phyloP scores from a whole-genome alignment of 2,888 invertebrate genomes.

The Leptura quadrifasciata region DNA sequence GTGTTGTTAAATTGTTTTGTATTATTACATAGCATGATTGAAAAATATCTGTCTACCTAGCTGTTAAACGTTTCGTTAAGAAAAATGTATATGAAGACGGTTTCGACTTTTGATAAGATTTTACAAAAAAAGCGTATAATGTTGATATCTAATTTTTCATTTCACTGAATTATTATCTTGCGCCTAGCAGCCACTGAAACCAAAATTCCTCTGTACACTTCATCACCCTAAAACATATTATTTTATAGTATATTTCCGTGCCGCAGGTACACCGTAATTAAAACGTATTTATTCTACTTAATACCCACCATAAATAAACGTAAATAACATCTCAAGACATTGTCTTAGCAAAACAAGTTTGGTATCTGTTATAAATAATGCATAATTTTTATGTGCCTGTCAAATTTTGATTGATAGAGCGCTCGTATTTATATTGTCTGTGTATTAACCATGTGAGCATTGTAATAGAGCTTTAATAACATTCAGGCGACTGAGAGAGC shows the following conservation, averaged over 20 bases:
- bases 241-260: slow-evolving; percentile 1
- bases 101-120: too few relatives aligned
- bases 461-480: slow-evolving; percentile 12
- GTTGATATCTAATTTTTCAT: too few relatives aligned
- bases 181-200: too few relatives aligned
- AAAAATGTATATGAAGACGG: too few relatives aligned
- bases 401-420: slow-evolving; percentile 7
- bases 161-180: too few relatives aligned
- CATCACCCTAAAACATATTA: neutral
- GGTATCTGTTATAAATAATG: neutral
- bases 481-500: neutral
- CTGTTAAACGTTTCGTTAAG: too few relatives aligned
- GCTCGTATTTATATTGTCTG: neutral
- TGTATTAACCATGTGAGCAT: neutral
- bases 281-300: neutral
- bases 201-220: too few relatives aligned
- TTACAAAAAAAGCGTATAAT: too few relatives aligned
- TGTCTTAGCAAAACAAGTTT: neutral
- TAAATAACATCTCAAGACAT: neutral
- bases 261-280: slow-evolving; percentile 7
- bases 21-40: too few relatives aligned
- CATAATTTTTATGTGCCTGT: neutral
- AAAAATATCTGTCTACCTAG: too few relatives aligned
- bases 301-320: neutral
- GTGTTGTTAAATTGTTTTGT: too few relatives aligned